Percentiles rank a stretch among this genome's conserved stretches.
Conservation (phyloP, 2,888 invertebrate species). For the Didymodactylos carnosus region DNA sequence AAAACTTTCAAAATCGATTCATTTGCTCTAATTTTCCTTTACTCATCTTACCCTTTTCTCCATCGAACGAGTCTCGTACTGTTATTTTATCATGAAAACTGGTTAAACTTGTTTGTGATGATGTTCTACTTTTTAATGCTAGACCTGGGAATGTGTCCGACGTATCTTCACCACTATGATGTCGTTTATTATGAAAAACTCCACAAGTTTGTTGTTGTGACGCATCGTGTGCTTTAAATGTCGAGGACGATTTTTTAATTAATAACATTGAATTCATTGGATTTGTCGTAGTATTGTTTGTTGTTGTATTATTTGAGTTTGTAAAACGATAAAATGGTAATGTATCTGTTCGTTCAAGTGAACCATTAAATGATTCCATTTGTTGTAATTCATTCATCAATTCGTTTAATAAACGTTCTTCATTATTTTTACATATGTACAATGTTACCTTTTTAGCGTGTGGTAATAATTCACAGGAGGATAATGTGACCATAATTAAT, state of each 20-base stretch:
- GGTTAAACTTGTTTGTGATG: not conserved
- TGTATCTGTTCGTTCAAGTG: conserved; percentile 1
- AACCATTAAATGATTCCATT: not conserved
- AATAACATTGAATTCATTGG: not conserved
- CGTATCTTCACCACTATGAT: conserved; percentile 26
- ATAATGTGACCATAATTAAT: conserved; percentile 84
- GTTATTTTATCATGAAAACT: not conserved
- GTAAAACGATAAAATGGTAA: not conserved
- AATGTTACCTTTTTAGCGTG: conserved; percentile 82
- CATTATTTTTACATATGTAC: conserved; percentile 71
- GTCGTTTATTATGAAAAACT: conserved; percentile 83
- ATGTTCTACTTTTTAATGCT: not conserved
- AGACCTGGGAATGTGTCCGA: conserved; percentile 2
- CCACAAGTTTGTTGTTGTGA: conserved; percentile 41
- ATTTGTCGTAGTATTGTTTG: not conserved
- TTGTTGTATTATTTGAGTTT: not conserved
- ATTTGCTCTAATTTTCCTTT: not conserved
- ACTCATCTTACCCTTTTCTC: not conserved
- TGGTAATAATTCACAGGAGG: conserved; percentile 73
- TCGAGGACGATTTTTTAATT: not conserved
- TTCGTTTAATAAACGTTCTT: conserved; percentile 78
- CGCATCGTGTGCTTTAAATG: no score
- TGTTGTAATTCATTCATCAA: conserved; percentile 80
- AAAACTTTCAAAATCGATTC: not conserved
- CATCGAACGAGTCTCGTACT: not conserved